phyloP scores from a whole-genome alignment of 2,113 vertebrate genomes.

The Bubo blakistoni region DNA sequence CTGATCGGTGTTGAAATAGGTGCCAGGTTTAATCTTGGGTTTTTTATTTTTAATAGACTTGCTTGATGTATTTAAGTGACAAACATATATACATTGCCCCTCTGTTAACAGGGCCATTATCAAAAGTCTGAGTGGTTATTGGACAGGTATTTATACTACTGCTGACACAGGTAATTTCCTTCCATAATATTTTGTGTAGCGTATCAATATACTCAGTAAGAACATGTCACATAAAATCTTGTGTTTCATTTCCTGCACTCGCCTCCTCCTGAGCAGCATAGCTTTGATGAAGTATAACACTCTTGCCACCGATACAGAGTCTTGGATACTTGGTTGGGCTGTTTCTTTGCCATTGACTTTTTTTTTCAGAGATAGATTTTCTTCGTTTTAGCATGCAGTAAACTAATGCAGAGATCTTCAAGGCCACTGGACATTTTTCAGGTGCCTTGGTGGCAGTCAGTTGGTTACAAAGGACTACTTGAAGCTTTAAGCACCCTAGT shows the following conservation, averaged over 20 bases:
- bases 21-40: constrained; percentile 11
- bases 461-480: neutral
- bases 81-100: constrained; percentile 34
- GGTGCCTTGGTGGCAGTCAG: neutral
- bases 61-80: constrained; percentile 27
- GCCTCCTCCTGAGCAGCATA: neutral
- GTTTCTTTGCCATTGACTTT: neutral
- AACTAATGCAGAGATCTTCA: neutral
- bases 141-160: constrained; percentile 38
- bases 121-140: constrained; percentile 4
- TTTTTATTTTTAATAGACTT: neutral
- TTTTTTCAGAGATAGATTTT: neutral
- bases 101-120: constrained; percentile 28
- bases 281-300: constrained; percentile 27
- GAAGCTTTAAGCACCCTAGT: neutral
- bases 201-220: constrained; percentile 23
- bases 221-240: constrained; percentile 53
- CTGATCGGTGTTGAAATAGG: neutral
- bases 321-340: constrained; percentile 11
- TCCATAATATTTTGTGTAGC: constrained; percentile 58
- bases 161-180: constrained; percentile 61
- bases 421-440: neutral
- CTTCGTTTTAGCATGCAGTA: neutral
- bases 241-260: constrained; percentile 53
- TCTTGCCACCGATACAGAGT: neutral